Conservation (phyloP, 2,113 vertebrate genomes). For the Mystacornis crossleyi region DNA sequence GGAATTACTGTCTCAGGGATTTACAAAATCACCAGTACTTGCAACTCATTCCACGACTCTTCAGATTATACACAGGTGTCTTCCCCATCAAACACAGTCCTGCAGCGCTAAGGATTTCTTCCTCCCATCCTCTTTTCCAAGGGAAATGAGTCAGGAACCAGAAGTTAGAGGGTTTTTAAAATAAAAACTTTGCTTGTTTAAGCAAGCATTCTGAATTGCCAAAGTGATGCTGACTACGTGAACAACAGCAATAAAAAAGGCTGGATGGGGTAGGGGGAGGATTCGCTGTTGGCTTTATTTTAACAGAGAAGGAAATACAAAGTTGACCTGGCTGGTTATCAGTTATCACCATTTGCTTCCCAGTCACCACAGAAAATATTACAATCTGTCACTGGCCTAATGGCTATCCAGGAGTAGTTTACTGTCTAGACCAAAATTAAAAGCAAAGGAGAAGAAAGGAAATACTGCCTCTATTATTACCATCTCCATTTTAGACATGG, state of each 20-base stretch:
- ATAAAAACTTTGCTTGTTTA: not conserved
- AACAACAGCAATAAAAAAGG: not conserved
- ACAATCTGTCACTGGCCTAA: not conserved
- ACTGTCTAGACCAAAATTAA: not conserved
- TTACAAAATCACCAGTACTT: not conserved
- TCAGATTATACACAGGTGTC: not conserved
- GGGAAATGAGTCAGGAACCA: not conserved
- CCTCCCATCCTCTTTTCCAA: not conserved
- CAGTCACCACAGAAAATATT: not conserved
- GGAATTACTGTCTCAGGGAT: not conserved
- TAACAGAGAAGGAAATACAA: not conserved
- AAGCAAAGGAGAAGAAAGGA: not conserved
- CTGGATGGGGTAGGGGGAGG: fast-evolving
- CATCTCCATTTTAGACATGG: not conserved
- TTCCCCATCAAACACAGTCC: not conserved
- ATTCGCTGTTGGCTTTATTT: not conserved
- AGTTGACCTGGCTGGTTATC: not conserved
- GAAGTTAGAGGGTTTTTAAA: not conserved
- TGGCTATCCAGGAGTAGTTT: not conserved
- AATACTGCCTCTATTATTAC: not conserved
- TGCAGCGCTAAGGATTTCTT: not conserved
- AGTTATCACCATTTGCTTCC: not conserved
- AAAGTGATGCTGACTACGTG: not conserved
- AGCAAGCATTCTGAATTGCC: not conserved
- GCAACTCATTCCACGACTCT: not conserved